These are phyloP conservation scores for Heliocidaris tuberculata DNA, from an alignment of 35 echinoderm and acorn worm species.

Conservation along the genomic window DNA sequence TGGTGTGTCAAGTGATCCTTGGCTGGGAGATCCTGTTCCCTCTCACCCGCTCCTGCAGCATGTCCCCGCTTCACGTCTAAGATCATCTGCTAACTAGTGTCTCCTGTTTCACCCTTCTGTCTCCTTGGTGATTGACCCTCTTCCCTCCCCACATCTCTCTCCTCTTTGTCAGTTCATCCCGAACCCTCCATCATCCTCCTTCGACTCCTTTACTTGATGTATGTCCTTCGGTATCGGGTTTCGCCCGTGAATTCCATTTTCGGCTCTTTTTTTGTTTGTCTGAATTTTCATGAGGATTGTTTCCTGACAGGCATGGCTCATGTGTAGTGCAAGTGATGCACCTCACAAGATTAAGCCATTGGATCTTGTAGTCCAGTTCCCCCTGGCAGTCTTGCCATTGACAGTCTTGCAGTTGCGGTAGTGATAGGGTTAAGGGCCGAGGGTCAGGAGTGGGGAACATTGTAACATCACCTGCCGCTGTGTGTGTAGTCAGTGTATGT, in stretches of 20 bases:
- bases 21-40: background rate
- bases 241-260: slow-evolving; percentile 15
- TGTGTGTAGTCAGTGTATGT: background rate
- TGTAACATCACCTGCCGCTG: background rate
- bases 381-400: background rate
- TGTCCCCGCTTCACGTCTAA: background rate
- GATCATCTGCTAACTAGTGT: background rate
- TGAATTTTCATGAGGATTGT: slow-evolving; percentile 18
- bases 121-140: background rate
- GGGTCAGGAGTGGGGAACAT: background rate
- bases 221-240: background rate
- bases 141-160: slow-evolving; percentile 15
- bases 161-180: background rate
- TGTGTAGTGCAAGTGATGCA: background rate
- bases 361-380: background rate
- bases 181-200: background rate
- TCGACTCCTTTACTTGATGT: background rate
- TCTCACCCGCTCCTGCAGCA: background rate
- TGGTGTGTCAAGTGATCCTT: background rate
- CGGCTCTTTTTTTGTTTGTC: background rate
- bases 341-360: background rate
- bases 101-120: background rate
- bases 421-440: background rate
- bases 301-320: background rate
- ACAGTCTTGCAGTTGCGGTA: background rate